A percentile compares a stretch with the other conserved stretches of the same genome.
Conservation (phyloP, 2,113 vertebrate species). For the Halichoeres trimaculatus region DNA sequence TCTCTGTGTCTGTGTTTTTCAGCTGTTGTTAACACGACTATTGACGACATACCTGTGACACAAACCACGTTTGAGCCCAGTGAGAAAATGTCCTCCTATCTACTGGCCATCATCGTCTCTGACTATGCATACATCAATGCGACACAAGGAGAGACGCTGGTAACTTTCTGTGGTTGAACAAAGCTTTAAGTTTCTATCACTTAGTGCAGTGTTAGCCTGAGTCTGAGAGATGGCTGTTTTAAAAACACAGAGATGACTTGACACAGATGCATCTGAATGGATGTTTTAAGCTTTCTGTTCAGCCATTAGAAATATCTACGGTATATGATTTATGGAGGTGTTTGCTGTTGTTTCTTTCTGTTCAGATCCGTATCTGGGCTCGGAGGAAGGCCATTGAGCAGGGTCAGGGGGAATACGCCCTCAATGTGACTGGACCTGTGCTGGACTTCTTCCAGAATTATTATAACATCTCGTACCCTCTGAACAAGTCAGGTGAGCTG, state of each 20-base stretch:
- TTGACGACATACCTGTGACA: background rate
- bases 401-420: constrained; percentile 82
- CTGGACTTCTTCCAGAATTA: constrained; percentile 83
- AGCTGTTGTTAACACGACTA: constrained; percentile 43
- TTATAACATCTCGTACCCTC: constrained; percentile 85
- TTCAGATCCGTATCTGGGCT: constrained; percentile 92
- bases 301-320: too few species aligned
- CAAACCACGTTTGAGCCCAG: constrained; percentile 82
- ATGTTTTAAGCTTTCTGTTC: too few species aligned
- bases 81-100: constrained; percentile 90
- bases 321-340: background rate
- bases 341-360: constrained; percentile 29
- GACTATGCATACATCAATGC: constrained; percentile 16
- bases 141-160: background rate
- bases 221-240: background rate
- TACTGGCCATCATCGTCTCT: constrained; percentile 89
- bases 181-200: background rate
- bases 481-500: constrained; percentile 87
- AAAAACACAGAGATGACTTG: too few species aligned
- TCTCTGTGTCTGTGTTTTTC: constrained; percentile 16
- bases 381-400: constrained; percentile 77
- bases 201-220: background rate
- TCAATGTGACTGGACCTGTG: constrained; percentile 83
- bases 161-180: constrained; percentile 52
- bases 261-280: too few species aligned